A percentile compares a stretch with the other conserved stretches of the same genome.
Evolutionary conservation across 2,113 vertebrate genomes (phyloP).

Genomic region (Fulica atra): DNA sequence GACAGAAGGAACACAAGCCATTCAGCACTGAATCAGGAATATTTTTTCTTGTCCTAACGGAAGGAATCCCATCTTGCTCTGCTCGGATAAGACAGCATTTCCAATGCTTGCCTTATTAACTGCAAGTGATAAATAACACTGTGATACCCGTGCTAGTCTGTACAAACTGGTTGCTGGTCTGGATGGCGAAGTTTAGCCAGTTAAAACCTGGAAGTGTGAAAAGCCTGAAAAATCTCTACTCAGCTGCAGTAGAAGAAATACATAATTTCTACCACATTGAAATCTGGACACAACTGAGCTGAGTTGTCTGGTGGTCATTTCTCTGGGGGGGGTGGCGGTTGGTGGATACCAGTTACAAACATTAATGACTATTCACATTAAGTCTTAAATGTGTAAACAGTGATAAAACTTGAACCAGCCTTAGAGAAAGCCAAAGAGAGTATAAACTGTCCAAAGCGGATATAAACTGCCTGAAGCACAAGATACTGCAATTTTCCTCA

Average conservation of each 20-base stretch:
- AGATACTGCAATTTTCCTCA: not conserved
- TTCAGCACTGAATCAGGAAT: not conserved
- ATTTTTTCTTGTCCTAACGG: not conserved
- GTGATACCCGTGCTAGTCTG: not conserved
- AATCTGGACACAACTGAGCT: not conserved
- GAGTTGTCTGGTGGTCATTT: not conserved
- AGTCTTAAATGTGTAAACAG: not conserved
- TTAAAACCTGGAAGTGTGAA: not conserved
- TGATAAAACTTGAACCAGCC: not conserved
- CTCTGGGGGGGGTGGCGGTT: not conserved
- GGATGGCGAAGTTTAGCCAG: fast-evolving
- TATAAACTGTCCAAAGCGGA: not conserved
- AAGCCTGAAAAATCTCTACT: not conserved
- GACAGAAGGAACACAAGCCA: not conserved
- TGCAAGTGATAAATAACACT: not conserved
- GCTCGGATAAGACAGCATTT: not conserved
- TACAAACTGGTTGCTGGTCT: not conserved
- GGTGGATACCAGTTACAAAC: not conserved
- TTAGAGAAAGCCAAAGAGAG: not conserved
- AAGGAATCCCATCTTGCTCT: not conserved
- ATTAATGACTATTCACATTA: not conserved
- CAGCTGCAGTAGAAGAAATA: not conserved
- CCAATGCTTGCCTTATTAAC: not conserved
- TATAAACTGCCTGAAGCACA: not conserved
- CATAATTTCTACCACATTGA: not conserved